phyloP scores from a whole-genome alignment of 2,113 vertebrate species.

The Carettochelys insculpta region DNA sequence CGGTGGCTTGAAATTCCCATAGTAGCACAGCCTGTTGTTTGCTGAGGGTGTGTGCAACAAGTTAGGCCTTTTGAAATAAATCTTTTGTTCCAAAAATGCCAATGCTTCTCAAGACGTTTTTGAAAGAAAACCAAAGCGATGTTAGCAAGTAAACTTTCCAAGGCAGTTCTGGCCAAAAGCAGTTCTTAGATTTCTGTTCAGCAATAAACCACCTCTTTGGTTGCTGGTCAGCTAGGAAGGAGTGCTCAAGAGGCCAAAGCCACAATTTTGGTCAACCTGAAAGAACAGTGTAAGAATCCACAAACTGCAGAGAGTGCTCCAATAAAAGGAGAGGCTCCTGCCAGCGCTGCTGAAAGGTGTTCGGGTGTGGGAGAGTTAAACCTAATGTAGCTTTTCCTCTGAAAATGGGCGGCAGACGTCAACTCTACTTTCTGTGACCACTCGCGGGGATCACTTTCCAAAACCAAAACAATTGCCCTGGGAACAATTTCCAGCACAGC shows the following conservation, averaged over 20 bases:
- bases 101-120: slow-evolving; percentile 71
- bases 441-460: slow-evolving; percentile 12
- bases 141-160: slow-evolving; percentile 76
- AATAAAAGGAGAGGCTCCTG: slow-evolving; percentile 32
- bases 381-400: slow-evolving; percentile 32
- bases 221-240: slow-evolving; percentile 59
- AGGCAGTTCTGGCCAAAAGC: slow-evolving; percentile 71
- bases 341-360: neutral
- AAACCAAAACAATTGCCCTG: slow-evolving; percentile 22
- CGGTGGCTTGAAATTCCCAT: slow-evolving; percentile 63
- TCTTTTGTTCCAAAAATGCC: slow-evolving; percentile 76
- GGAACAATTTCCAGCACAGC: slow-evolving; percentile 50
- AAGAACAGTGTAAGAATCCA: neutral
- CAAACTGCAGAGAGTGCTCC: neutral
- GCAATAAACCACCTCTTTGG: slow-evolving; percentile 68
- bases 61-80: slow-evolving; percentile 74
- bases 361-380: neutral
- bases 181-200: slow-evolving; percentile 74
- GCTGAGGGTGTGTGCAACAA: slow-evolving; percentile 66
- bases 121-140: slow-evolving; percentile 76
- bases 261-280: slow-evolving; percentile 39
- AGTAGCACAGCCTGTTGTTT: slow-evolving; percentile 66
- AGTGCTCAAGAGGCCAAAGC: slow-evolving; percentile 29
- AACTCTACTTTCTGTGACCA: neutral
- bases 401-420: neutral